Evolutionary conservation across 35 echinoderm and acorn worm species (phyloP).

Genomic region (Stichopus chloronotus): DNA sequence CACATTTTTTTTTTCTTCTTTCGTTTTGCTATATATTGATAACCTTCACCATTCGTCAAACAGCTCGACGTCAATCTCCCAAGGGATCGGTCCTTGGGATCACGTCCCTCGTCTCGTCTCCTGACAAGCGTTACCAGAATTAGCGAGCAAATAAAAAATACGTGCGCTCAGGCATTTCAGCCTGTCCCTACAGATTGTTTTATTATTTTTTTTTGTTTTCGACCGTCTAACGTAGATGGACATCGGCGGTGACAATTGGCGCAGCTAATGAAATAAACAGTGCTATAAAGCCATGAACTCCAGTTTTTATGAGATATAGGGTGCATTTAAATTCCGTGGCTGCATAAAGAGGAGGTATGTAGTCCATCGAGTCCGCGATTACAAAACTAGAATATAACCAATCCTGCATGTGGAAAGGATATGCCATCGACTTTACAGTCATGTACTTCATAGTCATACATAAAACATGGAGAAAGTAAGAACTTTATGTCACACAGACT

Average conservation of each 20-base stretch:
- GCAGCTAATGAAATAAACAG: conserved; percentile 48
- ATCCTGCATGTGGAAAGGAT: no score
- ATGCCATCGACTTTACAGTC: no score
- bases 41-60: not conserved
- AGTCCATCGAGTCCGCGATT: no score
- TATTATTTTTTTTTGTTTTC: conserved; percentile 3
- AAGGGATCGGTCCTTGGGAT: not conserved
- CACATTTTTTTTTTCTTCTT: no score
- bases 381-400: no score
- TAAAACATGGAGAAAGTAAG: no score
- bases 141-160: not conserved
- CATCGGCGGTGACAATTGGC: conserved; percentile 33
- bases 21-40: no score
- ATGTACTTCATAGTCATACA: no score
- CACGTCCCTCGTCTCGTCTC: not conserved
- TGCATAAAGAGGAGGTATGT: not conserved
- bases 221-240: conserved; percentile 25
- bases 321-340: not conserved
- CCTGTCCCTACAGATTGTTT: not conserved
- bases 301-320: not conserved
- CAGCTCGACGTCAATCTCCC: not conserved
- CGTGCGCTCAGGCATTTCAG: not conserved
- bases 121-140: not conserved
- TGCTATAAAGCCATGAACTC: conserved; percentile 13
- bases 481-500: no score